Percentiles rank a stretch among this genome's conserved stretches.
phyloP scores from a whole-genome alignment of 2,888 invertebrate species.

The Piscicola geometra region DNA sequence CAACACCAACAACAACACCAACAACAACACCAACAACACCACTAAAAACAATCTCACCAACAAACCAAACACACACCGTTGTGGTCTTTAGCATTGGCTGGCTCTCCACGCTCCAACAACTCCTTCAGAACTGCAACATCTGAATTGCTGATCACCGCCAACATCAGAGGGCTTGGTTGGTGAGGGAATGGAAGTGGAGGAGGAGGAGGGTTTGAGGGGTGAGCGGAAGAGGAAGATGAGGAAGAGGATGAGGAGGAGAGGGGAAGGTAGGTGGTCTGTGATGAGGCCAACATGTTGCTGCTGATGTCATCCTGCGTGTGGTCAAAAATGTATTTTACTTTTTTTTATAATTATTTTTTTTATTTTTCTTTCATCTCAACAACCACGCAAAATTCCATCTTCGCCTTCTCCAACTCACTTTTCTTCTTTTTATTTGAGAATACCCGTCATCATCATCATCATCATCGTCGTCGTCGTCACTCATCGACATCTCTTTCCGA shows the following conservation, averaged over 20 bases:
- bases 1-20: not conserved
- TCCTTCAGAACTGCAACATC: conserved; percentile 19
- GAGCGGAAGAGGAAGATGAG: not conserved
- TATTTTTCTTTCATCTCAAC: not conserved
- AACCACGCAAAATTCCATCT: too few species aligned
- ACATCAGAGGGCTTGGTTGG: conserved; percentile 5
- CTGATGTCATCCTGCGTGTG: not conserved
- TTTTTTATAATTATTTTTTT: not conserved
- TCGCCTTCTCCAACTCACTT: not conserved
- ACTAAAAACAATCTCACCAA: not conserved
- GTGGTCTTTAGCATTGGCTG: conserved; percentile 7
- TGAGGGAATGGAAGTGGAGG: not conserved
- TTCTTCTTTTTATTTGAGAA: not conserved
- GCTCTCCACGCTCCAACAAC: not conserved
- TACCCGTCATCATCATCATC: too few species aligned
- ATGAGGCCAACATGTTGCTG: not conserved
- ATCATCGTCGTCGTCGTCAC: conserved; percentile 13
- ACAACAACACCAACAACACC: not conserved
- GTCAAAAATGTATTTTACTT: not conserved
- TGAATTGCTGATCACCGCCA: conserved; percentile 11
- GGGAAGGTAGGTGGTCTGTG: not conserved
- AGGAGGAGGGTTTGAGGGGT: not conserved
- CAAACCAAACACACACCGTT: not conserved
- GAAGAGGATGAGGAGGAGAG: not conserved
- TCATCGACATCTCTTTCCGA: not conserved